Evolutionary conservation across 1,140 invertebrate species (phyloP).

Genomic region (Pseudomyrmex gracilis): DNA sequence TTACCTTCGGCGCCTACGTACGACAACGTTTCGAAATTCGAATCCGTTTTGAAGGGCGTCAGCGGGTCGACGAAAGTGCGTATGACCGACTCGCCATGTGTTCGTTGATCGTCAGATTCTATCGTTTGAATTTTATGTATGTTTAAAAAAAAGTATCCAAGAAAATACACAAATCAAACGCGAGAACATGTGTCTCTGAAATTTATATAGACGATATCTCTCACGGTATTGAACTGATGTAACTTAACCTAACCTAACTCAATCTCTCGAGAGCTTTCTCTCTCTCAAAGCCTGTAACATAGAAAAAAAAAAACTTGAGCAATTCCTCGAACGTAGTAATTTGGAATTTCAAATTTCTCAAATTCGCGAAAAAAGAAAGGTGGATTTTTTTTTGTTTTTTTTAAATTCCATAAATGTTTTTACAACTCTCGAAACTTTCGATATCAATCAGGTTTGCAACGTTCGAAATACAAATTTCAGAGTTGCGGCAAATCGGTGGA

Average conservation of each 20-base stretch:
- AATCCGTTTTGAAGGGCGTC: slow-evolving; percentile 75
- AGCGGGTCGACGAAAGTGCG: slow-evolving; percentile 45
- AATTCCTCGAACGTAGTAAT: no score
- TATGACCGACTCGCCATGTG: not conserved
- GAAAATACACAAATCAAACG: not conserved
- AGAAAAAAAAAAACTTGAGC: no score
- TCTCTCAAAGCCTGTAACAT: no score
- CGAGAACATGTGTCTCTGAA: not conserved
- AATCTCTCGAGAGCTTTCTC: not conserved
- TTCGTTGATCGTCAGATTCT: not conserved
- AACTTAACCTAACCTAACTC: slow-evolving; percentile 42
- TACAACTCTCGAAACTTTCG: no score
- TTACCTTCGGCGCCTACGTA: slow-evolving; percentile 86
- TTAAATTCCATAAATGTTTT: no score
- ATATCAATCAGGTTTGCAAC: no score
- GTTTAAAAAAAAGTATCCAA: not conserved
- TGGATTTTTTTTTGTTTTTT: no score
- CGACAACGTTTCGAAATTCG: slow-evolving; percentile 88
- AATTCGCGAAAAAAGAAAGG: no score
- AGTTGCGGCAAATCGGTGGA: not conserved
- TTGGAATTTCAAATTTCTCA: no score
- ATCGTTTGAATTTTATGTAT: not conserved
- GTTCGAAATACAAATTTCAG: slow-evolving; percentile 65
- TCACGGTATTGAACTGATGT: not conserved
- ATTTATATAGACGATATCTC: no score